These are phyloP conservation scores for Ianthella basta DNA, from an alignment of 37 sponge, comb jelly and placozoan species.

Conservation along the genomic window DNA sequence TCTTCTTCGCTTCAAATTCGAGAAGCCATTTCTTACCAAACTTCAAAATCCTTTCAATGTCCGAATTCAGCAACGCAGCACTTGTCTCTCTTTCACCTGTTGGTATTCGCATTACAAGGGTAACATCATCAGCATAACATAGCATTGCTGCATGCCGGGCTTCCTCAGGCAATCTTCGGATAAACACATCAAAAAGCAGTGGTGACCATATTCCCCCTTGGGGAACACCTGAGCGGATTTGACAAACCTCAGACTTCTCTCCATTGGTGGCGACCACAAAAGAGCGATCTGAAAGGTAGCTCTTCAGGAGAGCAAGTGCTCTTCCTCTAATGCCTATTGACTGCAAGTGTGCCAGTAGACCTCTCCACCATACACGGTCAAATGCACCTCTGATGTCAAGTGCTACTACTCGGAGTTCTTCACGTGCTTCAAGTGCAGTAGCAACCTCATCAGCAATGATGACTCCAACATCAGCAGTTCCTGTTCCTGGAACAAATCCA, in stretches of 20 bases:
- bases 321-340: conserved; percentile 16
- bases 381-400: conserved; percentile 17
- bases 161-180: neutral
- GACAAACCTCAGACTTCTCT: neutral
- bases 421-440: too few species aligned
- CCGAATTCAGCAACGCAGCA: conserved; percentile 5
- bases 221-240: conserved; percentile 11
- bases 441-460: conserved; percentile 23
- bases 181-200: neutral
- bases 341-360: conserved; percentile 15
- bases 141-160: conserved; percentile 4
- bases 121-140: neutral
- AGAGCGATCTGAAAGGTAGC: neutral
- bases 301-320: neutral
- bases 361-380: conserved; percentile 19
- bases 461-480: conserved; percentile 32
- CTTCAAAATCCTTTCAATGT: neutral
- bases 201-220: conserved; percentile 24
- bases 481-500: conserved; percentile 15
- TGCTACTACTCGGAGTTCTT: conserved; percentile 7
- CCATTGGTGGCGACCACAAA: conserved; percentile 21
- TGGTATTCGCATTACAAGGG: conserved; percentile 7
- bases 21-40: conserved; percentile 1
- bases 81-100: conserved; percentile 6
- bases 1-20: neutral